Percentiles rank a stretch among this genome's conserved stretches.
phyloP scores from a whole-genome alignment of 53 echinoderm and acorn worm species.

The Patiria pectinifera region DNA sequence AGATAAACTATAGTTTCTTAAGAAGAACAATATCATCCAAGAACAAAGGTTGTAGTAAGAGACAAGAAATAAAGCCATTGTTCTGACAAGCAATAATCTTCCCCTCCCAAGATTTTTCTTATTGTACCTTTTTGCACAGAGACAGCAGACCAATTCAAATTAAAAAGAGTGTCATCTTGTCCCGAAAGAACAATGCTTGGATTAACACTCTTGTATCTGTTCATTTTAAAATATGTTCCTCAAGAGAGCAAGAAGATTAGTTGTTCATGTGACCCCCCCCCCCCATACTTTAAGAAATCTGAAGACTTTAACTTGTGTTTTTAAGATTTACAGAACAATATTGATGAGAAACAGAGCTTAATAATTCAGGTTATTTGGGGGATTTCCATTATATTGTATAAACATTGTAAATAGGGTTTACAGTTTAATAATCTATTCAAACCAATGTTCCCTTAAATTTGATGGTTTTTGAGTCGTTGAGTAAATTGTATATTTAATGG shows the following conservation, averaged over 20 bases:
- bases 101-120: background rate
- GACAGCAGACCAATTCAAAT: no score
- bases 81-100: background rate
- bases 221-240: no score
- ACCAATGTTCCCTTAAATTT: background rate
- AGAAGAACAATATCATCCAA: slow-evolving; percentile 19
- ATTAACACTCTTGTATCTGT: no score
- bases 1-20: background rate
- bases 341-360: background rate
- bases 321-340: background rate
- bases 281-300: background rate
- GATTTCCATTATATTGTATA: background rate
- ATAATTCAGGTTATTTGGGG: background rate
- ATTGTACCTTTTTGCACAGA: background rate
- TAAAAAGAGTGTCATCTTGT: no score
- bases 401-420: background rate
- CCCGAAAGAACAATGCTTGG: no score
- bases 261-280: background rate
- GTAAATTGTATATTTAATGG: background rate
- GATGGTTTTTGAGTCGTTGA: background rate
- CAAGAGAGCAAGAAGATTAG: no score
- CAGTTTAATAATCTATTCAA: background rate
- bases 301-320: no score
- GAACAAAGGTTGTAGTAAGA: background rate
- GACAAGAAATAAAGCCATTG: background rate